Evolutionary conservation across 2,888 invertebrate species (phyloP), one percentile per base, ranked within the genome.

Genomic region (Lamellibrachia columna): DNA sequence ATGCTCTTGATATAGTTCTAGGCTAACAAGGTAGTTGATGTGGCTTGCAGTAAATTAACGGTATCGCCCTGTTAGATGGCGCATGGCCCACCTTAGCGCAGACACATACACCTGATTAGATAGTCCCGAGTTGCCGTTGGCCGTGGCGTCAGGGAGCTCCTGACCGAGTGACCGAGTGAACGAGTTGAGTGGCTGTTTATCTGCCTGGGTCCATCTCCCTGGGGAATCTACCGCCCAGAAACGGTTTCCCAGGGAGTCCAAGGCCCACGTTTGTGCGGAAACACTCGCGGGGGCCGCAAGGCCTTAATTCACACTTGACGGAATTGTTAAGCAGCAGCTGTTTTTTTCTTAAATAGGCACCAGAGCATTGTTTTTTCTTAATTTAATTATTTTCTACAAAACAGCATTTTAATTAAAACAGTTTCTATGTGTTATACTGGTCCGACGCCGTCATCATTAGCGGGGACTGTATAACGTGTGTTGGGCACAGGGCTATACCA

Each of bases 141-240:
- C 75, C 75, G 75, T 75, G 11, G 60, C 60, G 75, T 75, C 75
- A 6, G 15, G 15, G 75, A 22, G 22, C 75, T 22, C 75, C 22
- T 75, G 75, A 75, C 75, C 75, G n/a, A 75, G 75, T 75, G 75
- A 75, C 75, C 75, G 75, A 75, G 15, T 75, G 75, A 75, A 75
- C 75, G 75, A n/a, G 6, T 11, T 6, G 40, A 40, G 40, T 40
- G 40, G 40, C 40, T 40, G 75, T 15, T 15, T 75, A 22, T 1
- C n/a, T 3, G 15, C 75, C n/a, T 1, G 22, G 75, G n/a, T 15
- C 11, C 22, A 22, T 75, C 22, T 22, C n/a, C 75, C 22, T 75
- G 2, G 75, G n/a, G 55, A 3, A 9, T 55, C 4, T 7, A 55
- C 55, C 55, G 7, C 55, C 3, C 55, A 55, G 8, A 9, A 58